Conservation (phyloP, 2,888 invertebrate species). For the Caenorhabditis virilis region DNA sequence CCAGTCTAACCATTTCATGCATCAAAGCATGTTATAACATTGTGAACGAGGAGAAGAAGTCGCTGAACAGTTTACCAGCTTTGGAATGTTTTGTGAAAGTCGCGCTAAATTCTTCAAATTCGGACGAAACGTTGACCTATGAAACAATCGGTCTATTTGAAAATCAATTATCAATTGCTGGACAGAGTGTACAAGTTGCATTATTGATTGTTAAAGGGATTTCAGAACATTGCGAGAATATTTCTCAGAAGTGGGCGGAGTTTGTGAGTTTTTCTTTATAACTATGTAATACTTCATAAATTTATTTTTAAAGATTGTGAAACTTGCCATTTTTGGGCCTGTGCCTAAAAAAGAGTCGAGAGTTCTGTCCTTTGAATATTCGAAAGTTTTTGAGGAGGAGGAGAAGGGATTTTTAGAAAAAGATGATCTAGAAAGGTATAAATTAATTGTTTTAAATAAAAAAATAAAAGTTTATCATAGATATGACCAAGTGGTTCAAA, state of each 20-base stretch:
- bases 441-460: too few species aligned
- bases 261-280: conserved; percentile 2
- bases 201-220: conserved; percentile 38
- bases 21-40: conserved; percentile 25
- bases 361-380: conserved; percentile 20
- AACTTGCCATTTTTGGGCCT: conserved; percentile 48
- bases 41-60: conserved; percentile 54
- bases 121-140: background rate
- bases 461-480: too few species aligned
- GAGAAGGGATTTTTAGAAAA: conserved; percentile 2
- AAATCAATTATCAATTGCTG: conserved; percentile 26
- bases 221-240: conserved; percentile 6
- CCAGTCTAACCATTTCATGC: conserved; percentile 3
- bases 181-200: conserved; percentile 38
- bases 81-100: conserved; percentile 35
- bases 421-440: conserved; percentile 16
- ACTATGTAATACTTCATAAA: background rate
- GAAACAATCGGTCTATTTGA: conserved; percentile 21
- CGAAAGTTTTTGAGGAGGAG: conserved; percentile 16
- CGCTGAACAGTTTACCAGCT: conserved; percentile 45
- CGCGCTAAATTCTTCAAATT: conserved; percentile 6
- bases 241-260: conserved; percentile 25
- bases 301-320: conserved; percentile 19
- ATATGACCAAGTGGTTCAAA: conserved; percentile 40
- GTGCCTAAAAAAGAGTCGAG: conserved; percentile 52